phyloP scores from a whole-genome alignment of 2,797 vertebrate genomes.

The Gadopsis marmoratus region DNA sequence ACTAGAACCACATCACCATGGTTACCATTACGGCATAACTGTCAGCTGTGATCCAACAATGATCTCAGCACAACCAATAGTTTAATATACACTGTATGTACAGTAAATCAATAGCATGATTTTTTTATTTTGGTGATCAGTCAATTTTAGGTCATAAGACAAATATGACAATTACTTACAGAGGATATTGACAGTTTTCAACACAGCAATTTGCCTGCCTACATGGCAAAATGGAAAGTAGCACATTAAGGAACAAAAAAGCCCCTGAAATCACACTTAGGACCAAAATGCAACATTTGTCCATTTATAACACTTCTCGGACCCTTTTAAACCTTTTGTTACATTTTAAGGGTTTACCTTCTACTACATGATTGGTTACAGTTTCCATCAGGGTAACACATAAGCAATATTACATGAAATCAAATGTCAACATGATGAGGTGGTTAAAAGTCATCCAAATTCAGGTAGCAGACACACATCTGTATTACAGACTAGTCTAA shows the following conservation, averaged over 20 bases:
- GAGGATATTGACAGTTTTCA: not conserved
- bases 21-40: slow-evolving; percentile 26
- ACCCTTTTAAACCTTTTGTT: not conserved
- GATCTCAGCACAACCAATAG: not conserved
- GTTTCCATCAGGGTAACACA: not conserved
- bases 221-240: not conserved
- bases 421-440: not conserved
- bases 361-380: not conserved
- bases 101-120: not conserved
- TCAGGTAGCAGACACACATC: not conserved
- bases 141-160: not conserved
- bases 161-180: not conserved
- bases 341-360: not conserved
- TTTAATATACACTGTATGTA: not conserved
- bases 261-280: not conserved
- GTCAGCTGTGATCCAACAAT: slow-evolving; percentile 16
- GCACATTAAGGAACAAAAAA: not conserved
- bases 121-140: not conserved
- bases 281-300: not conserved
- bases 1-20: slow-evolving; percentile 36
- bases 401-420: not conserved
- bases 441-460: not conserved
- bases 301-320: not conserved
- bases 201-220: not conserved
- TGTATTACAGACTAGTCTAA: not conserved